These are phyloP conservation scores for Diplodus sargus DNA, from an alignment of 2,797 vertebrate genomes.

Conservation along the genomic window DNA sequence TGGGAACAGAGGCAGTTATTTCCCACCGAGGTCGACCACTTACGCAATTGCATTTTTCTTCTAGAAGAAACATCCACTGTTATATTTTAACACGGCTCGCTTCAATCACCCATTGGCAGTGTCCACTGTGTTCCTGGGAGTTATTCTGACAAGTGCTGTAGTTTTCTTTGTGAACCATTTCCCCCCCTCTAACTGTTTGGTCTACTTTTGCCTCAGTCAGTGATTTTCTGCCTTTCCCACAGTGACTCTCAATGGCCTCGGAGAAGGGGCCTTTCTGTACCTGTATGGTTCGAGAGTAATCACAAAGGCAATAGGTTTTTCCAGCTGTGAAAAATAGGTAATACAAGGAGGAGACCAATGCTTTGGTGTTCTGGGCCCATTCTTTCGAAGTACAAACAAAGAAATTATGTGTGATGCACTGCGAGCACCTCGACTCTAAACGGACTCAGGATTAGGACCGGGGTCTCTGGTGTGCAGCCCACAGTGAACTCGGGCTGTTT, in stretches of 20 bases:
- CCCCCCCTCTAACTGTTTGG: slow-evolving; percentile 34
- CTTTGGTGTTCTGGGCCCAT: slow-evolving; percentile 24
- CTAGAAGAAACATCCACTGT: slow-evolving; percentile 1
- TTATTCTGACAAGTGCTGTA: slow-evolving; percentile 37
- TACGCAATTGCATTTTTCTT: slow-evolving; percentile 31
- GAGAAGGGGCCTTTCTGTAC: slow-evolving; percentile 33
- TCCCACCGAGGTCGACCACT: slow-evolving; percentile 32
- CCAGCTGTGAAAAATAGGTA: slow-evolving; percentile 59
- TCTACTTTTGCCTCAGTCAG: slow-evolving; percentile 41
- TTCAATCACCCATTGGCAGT: slow-evolving; percentile 4
- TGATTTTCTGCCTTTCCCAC: slow-evolving; percentile 50
- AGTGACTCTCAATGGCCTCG: slow-evolving; percentile 46
- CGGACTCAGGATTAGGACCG: slow-evolving; percentile 26
- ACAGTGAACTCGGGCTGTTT: slow-evolving; percentile 11
- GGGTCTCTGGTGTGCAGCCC: slow-evolving; percentile 23
- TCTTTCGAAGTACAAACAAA: slow-evolving; percentile 48
- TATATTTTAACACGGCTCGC: not conserved
- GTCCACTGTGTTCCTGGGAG: slow-evolving; percentile 17
- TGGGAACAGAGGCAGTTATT: slow-evolving; percentile 19
- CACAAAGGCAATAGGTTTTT: slow-evolving; percentile 59
- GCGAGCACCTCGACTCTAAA: slow-evolving; percentile 19
- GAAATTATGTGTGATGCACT: slow-evolving; percentile 53
- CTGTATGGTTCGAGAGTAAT: slow-evolving; percentile 48
- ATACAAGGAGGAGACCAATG: slow-evolving; percentile 46
- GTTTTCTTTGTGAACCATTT: slow-evolving; percentile 30